A percentile compares a stretch with the other conserved stretches of the same genome.
Evolutionary conservation across 1,140 invertebrate species (phyloP).

Genomic region (Lepidotrigona ventralis): DNA sequence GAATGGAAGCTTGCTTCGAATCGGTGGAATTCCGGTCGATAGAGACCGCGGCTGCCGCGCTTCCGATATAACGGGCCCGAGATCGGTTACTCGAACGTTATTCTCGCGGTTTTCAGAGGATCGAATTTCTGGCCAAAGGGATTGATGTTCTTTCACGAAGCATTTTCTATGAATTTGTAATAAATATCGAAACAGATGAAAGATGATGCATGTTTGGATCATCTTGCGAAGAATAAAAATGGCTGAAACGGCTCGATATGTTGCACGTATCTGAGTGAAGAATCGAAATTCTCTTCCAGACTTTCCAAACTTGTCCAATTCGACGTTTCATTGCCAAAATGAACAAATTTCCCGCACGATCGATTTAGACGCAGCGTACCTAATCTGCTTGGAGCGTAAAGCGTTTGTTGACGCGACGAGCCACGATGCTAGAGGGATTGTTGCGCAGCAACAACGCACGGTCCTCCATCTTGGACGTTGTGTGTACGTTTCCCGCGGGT

Average conservation of each 20-base stretch:
- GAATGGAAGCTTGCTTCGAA: background rate
- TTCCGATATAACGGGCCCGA: background rate
- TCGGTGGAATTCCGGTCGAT: background rate
- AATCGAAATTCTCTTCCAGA: background rate
- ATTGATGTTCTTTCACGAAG: background rate
- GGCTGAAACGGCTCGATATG: too few species aligned
- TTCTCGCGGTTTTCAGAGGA: background rate
- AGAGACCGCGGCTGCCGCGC: too few species aligned
- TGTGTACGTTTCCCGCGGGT: slow-evolving; percentile 16
- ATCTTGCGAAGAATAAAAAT: background rate
- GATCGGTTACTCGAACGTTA: background rate
- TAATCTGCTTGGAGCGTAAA: slow-evolving; percentile 5
- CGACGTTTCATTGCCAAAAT: background rate
- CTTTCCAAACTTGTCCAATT: background rate
- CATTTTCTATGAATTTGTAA: background rate
- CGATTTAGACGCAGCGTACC: too few species aligned
- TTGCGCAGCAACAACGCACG: background rate
- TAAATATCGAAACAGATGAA: background rate
- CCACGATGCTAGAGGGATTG: too few species aligned
- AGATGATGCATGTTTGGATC: background rate
- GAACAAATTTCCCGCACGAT: background rate
- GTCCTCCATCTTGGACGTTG: background rate
- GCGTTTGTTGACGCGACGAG: background rate
- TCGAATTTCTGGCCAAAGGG: background rate
- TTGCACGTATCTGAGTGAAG: too few species aligned